Evolutionary conservation across 1,140 invertebrate genomes (phyloP).

Genomic region (Lithobius niger): DNA sequence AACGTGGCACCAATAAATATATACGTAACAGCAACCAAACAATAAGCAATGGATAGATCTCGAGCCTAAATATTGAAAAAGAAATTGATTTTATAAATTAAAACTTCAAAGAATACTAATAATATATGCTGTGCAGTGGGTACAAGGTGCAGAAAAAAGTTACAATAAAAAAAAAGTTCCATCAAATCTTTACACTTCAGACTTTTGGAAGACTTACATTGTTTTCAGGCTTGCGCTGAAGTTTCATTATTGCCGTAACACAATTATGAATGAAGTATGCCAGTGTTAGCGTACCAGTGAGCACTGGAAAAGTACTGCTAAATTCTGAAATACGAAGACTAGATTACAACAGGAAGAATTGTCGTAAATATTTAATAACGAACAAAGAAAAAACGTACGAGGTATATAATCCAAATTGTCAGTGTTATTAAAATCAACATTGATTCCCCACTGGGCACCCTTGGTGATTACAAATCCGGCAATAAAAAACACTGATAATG

Average conservation of each 20-base stretch:
- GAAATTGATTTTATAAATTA: too few species aligned
- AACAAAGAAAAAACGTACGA: constrained; percentile 10
- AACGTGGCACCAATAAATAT: too few species aligned
- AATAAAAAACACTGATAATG: constrained; percentile 63
- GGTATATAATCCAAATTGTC: constrained; percentile 34
- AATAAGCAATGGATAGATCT: too few species aligned
- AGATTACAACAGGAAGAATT: constrained; percentile 1
- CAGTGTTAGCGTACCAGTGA: constrained; percentile 70
- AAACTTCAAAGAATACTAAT: too few species aligned
- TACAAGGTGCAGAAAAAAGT: too few species aligned
- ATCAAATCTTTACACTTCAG: too few species aligned
- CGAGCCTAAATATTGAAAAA: too few species aligned
- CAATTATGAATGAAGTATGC: constrained; percentile 90
- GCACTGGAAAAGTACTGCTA: constrained; percentile 38
- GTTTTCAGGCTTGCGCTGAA: constrained; percentile 67
- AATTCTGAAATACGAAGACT: constrained; percentile 10
- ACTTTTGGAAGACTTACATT: constrained; percentile 68
- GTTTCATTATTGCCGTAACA: constrained; percentile 69
- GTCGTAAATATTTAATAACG: background rate
- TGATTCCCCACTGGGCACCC: constrained; percentile 58
- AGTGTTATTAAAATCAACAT: constrained; percentile 43
- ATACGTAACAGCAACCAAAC: too few species aligned
- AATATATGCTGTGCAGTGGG: too few species aligned
- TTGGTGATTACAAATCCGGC: constrained; percentile 61
- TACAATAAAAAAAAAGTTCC: too few species aligned